A percentile compares a stretch with the other conserved stretches of the same genome.
Conservation (phyloP, 2,888 invertebrate species). For the Meteorus cinctellus region DNA sequence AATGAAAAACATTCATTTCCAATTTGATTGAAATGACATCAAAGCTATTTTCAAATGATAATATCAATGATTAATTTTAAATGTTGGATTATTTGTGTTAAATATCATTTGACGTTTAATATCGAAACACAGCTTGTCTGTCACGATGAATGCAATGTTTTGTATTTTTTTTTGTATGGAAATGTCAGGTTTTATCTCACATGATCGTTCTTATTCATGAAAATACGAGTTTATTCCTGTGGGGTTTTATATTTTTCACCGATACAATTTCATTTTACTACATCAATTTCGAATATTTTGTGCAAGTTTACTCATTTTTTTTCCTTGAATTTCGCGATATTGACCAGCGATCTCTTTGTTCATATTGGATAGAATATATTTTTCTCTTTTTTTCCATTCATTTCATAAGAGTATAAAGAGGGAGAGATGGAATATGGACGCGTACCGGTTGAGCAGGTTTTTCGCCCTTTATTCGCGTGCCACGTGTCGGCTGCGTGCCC, state of each 20-base stretch:
- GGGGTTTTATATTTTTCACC: background rate
- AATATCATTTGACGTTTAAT: too few relatives aligned
- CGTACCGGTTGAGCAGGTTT: slow-evolving; percentile 27
- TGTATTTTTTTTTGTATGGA: too few relatives aligned
- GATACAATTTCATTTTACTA: background rate
- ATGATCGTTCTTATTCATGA: background rate
- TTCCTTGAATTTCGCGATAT: background rate
- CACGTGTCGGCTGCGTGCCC: slow-evolving; percentile 60
- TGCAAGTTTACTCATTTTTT: background rate
- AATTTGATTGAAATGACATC: background rate
- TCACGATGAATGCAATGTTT: too few relatives aligned
- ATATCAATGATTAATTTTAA: background rate
- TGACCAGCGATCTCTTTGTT: slow-evolving; percentile 1
- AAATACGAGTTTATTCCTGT: too few relatives aligned
- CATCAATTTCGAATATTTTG: background rate
- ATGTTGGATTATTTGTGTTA: too few relatives aligned
- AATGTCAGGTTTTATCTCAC: background rate
- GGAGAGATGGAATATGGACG: slow-evolving; percentile 27
- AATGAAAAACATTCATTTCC: background rate
- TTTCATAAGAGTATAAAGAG: background rate
- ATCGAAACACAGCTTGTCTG: too few relatives aligned
- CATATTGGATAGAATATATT: background rate
- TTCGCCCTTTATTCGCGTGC: slow-evolving; percentile 37
- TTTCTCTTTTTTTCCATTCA: slow-evolving; percentile 5
- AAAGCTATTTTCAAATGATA: background rate